Evolutionary conservation across 2,113 vertebrate genomes (phyloP).

Genomic region (Notarius lentiginosus): DNA sequence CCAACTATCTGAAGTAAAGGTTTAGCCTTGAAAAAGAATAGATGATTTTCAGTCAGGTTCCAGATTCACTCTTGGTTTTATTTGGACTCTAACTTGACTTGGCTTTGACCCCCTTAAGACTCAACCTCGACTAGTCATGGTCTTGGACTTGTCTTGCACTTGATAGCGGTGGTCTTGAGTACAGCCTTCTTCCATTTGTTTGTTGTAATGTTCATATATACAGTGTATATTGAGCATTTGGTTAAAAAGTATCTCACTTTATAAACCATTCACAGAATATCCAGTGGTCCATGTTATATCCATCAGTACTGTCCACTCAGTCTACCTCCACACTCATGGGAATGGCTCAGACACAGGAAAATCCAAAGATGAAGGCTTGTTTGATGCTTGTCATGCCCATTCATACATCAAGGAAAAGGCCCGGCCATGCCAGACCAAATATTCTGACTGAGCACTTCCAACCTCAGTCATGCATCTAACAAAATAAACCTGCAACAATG

Average conservation of each 20-base stretch:
- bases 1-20: not conserved
- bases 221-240: not conserved
- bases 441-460: constrained; percentile 64
- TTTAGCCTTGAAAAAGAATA: not conserved
- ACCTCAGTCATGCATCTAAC: constrained; percentile 61
- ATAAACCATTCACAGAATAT: not conserved
- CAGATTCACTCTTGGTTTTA: not conserved
- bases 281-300: not conserved
- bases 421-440: constrained; percentile 69
- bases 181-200: not conserved
- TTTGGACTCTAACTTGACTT: not conserved
- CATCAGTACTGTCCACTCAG: not conserved
- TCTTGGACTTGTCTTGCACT: not conserved
- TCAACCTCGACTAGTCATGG: not conserved
- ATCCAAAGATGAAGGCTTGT: constrained; percentile 32
- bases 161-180: not conserved
- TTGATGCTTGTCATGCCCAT: constrained; percentile 55
- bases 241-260: not conserved
- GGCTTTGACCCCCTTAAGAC: not conserved
- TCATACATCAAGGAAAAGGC: constrained; percentile 60
- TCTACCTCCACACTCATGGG: not conserved
- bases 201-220: not conserved
- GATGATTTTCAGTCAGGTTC: not conserved
- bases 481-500: constrained; percentile 72
- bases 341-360: constrained; percentile 17